These are phyloP conservation scores for Denticeps clupeoides DNA, from an alignment of 2,797 vertebrate species.

Conservation along the genomic window DNA sequence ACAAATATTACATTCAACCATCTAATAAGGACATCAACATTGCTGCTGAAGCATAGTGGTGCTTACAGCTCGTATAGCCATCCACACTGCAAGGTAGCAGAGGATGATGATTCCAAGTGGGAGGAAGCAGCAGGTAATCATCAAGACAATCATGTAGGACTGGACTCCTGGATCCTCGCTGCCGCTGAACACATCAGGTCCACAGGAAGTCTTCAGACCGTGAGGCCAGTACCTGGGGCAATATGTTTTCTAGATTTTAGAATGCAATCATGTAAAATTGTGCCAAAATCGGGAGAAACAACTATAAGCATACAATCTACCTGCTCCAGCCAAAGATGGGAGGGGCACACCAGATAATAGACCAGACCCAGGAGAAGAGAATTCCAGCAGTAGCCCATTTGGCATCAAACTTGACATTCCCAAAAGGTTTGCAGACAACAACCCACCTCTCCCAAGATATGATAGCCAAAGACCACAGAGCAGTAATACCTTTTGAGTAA, in stretches of 20 bases:
- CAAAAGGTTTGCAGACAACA: conserved; percentile 87
- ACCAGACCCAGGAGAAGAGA: conserved; percentile 70
- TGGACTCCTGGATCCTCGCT: conserved; percentile 66
- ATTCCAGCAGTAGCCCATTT: conserved; percentile 68
- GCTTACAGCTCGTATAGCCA: conserved; percentile 72
- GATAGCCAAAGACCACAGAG: conserved; percentile 75
- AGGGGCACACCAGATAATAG: conserved; percentile 62
- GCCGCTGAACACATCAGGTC: conserved; percentile 83
- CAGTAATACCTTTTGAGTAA: conserved; percentile 64
- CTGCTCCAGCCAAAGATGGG: conserved; percentile 87
- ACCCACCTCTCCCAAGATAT: conserved; percentile 88
- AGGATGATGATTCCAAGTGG: conserved; percentile 67
- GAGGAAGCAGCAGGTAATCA: conserved; percentile 69
- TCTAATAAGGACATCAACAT: too few relatives aligned
- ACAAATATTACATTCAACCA: too few relatives aligned
- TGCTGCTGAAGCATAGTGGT: too few relatives aligned
- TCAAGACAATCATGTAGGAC: conserved; percentile 76
- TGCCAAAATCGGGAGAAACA: too few relatives aligned
- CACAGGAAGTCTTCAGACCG: conserved; percentile 81
- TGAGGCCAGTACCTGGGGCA: conserved; percentile 77
- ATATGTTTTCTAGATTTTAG: too few relatives aligned
- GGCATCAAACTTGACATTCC: conserved; percentile 76
- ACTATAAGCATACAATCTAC: conserved; percentile 35
- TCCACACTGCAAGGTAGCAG: conserved; percentile 77
- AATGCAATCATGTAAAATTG: too few relatives aligned